Evolutionary conservation across 2,888 invertebrate genomes (phyloP), one percentile per base, ranked within the genome.

Genomic region (Halictus quadricinctus): DNA sequence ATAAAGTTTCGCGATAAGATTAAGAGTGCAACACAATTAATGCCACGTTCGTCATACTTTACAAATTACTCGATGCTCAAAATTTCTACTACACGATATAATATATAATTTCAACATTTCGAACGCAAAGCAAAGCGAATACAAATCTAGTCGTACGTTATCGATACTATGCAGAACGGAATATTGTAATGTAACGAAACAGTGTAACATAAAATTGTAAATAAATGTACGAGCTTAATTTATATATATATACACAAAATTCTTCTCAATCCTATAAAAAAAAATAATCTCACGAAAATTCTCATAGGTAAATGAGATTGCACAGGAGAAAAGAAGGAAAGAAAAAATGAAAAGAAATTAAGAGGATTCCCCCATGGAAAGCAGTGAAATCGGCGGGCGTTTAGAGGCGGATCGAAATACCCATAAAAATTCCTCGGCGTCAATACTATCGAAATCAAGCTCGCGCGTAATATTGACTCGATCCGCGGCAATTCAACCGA

Each of bases 71-170:
- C 75, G 78, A 29, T 54, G 78, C 72, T 70, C 46, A 83, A 88
- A 83, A 77, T 81, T 87, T 84, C 46, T 89, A 91, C 87, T 89
- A 88, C 88, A 77, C 8, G 83, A 76, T 69, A 8, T 43, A 43
- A 8, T 43, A 54, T 10, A 54, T 21, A 54, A 87, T 88, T 80
- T 73, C 36, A 80, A 50, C 54, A 72, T 80, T 84, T 89, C 83
- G 80, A 87, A 86, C 88, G 84, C 89, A 88, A 91, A 70, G 43
- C 21, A 88, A 91, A 70, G 43, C 21, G 91, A 64, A 73, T 91
- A 85, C 89, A 90, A 43, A 92, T 93, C 93, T 93, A 93, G 93
- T 93, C 93, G 93, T 86, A 80, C 70, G 81, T 89, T 89, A 89
- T 91, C 87, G 79, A 83, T 88, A 88, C 69, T 87, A 88, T 86